phyloP scores from a whole-genome alignment of 2,797 vertebrate genomes.

The Melanotaenia trifasciata region DNA sequence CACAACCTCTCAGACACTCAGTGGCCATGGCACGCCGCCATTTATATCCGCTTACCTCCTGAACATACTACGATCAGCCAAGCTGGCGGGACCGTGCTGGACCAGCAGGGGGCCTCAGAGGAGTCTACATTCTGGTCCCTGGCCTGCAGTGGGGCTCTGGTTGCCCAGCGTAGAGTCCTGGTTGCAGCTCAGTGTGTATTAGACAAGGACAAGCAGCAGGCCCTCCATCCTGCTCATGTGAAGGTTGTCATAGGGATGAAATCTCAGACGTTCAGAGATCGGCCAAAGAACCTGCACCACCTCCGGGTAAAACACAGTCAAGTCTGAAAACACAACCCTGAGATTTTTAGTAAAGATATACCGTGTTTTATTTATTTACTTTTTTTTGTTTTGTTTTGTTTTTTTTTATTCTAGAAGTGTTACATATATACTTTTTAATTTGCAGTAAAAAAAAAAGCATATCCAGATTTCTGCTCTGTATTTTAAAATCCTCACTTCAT shows the following conservation, averaged over 20 bases:
- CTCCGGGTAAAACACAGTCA: slow-evolving; percentile 78
- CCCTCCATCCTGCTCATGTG: slow-evolving; percentile 84
- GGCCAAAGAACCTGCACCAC: slow-evolving; percentile 83
- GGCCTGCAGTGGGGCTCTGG: slow-evolving; percentile 90
- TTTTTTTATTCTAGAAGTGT: too few relatives aligned
- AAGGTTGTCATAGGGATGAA: slow-evolving; percentile 87
- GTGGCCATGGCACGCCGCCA: slow-evolving; percentile 92
- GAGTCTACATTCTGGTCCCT: slow-evolving; percentile 85
- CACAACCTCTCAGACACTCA: slow-evolving; percentile 77
- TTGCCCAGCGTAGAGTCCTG: slow-evolving; percentile 87
- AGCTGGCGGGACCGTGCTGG: background rate
- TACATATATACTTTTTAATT: background rate
- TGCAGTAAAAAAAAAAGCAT: background rate
- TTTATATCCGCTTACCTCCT: slow-evolving; percentile 84
- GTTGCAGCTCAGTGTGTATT: slow-evolving; percentile 91
- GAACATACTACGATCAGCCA: slow-evolving; percentile 45
- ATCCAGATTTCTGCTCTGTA: background rate
- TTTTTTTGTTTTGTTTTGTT: too few relatives aligned
- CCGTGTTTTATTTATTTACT: background rate
- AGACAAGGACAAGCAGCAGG: slow-evolving; percentile 80
- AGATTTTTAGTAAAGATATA: background rate
- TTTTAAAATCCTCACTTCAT: background rate
- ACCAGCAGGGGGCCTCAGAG: slow-evolving; percentile 63
- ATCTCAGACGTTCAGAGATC: slow-evolving; percentile 68
- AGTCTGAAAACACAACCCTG: background rate